Conservation (phyloP, 1,140 invertebrate genomes). For the Portunus trituberculatus region DNA sequence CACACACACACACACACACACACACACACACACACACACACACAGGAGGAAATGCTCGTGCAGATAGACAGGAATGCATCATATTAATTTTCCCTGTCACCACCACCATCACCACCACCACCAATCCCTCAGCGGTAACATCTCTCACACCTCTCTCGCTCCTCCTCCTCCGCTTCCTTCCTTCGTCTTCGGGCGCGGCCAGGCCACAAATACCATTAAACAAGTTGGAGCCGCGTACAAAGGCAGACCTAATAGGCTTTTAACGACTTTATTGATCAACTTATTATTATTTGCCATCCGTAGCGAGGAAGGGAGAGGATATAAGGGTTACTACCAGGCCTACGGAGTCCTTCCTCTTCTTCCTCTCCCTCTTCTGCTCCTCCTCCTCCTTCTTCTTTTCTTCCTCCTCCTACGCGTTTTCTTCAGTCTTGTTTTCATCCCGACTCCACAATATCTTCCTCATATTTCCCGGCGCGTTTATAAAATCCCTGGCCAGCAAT, state of each 20-base stretch:
- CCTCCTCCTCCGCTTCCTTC: not conserved
- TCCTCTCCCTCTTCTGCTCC: not conserved
- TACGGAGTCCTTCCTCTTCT: not conserved
- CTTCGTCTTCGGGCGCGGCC: not conserved
- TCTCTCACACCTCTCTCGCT: too few species aligned
- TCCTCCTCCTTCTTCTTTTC: not conserved
- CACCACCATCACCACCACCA: not conserved
- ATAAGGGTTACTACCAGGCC: not conserved
- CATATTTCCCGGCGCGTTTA: not conserved
- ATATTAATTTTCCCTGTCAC: not conserved
- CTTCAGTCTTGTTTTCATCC: not conserved
- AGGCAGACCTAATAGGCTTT: conserved; percentile 12
- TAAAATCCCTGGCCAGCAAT: not conserved
- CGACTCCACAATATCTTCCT: not conserved
- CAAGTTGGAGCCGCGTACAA: not conserved
- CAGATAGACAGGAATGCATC: not conserved
- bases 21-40: conserved; percentile 50
- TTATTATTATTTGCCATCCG: conserved; percentile 43
- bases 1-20: conserved; percentile 49
- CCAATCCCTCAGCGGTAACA: too few species aligned
- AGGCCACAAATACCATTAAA: conserved; percentile 16
- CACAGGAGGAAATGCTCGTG: not conserved
- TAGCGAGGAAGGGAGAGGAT: not conserved
- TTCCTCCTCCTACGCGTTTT: not conserved
- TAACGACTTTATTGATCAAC: conserved; percentile 39